A percentile compares a stretch with the other conserved stretches of the same genome.
Conservation (phyloP, 2,797 vertebrate genomes). For the Epinephelus awoara region DNA sequence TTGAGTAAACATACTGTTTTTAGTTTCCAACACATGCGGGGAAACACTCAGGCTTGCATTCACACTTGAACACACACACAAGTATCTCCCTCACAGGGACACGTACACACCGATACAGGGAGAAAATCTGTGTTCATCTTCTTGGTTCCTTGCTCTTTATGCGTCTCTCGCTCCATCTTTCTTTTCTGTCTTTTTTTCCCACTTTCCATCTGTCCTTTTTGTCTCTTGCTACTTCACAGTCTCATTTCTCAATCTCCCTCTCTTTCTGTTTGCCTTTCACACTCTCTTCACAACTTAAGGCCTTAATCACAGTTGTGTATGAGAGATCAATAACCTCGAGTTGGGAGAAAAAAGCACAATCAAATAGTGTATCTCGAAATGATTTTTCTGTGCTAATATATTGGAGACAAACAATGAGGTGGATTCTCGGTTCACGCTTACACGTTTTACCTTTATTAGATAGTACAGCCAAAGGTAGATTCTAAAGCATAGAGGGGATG, state of each 20-base stretch:
- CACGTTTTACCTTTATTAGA: neutral
- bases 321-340: neutral
- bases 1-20: slow-evolving; percentile 69
- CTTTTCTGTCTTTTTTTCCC: neutral
- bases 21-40: slow-evolving; percentile 48
- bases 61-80: slow-evolving; percentile 20
- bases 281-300: neutral
- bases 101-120: slow-evolving; percentile 11
- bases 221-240: neutral
- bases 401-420: neutral
- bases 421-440: neutral
- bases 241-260: neutral
- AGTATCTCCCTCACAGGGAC: slow-evolving; percentile 3
- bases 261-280: neutral
- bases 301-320: slow-evolving; percentile 3
- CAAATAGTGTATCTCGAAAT: neutral
- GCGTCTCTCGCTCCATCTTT: neutral
- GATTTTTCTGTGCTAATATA: neutral
- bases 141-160: slow-evolving; percentile 3
- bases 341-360: neutral
- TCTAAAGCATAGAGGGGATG: too few species aligned
- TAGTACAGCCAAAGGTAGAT: too few species aligned
- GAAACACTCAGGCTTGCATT: slow-evolving; percentile 34
- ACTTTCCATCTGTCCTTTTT: neutral
- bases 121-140: slow-evolving; percentile 11